Evolutionary conservation across 2,888 invertebrate genomes (phyloP).

Genomic region (Pycnomerus fuliginosus): DNA sequence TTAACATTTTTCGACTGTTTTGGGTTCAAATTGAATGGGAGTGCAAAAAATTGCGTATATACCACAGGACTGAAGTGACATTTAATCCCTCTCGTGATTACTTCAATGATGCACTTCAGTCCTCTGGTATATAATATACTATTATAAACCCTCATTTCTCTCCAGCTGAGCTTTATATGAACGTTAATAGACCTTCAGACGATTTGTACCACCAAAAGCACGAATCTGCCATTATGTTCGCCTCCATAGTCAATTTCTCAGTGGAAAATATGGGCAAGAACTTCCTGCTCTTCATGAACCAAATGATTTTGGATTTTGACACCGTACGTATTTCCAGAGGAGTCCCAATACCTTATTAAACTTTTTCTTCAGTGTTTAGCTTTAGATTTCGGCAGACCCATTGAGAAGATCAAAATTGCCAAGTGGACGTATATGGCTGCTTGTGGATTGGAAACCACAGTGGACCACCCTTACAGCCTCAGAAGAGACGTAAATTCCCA

Average conservation of each 20-base stretch:
- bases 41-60: too few species aligned
- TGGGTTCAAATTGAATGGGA: too few species aligned
- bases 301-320: slow-evolving; percentile 92
- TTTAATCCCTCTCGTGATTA: too few species aligned
- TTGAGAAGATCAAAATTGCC: slow-evolving; percentile 96
- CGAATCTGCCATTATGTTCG: slow-evolving; percentile 94
- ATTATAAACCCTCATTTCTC: background rate
- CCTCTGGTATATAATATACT: background rate
- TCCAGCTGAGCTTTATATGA: slow-evolving; percentile 75
- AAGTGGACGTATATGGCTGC: slow-evolving; percentile 98
- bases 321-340: slow-evolving; percentile 72
- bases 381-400: slow-evolving; percentile 57
- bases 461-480: slow-evolving; percentile 58
- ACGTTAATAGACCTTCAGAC: slow-evolving; percentile 70
- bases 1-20: too few species aligned
- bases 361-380: slow-evolving; percentile 11
- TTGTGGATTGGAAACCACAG: slow-evolving; percentile 79
- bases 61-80: too few species aligned
- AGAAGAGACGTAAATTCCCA: slow-evolving; percentile 39
- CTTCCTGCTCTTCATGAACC: slow-evolving; percentile 65
- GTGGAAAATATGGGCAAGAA: slow-evolving; percentile 67
- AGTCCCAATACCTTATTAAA: slow-evolving; percentile 73
- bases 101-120: too few species aligned
- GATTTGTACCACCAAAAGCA: slow-evolving; percentile 83
- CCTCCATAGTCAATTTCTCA: slow-evolving; percentile 63